Conservation (phyloP, 2,797 vertebrate species). For the Microctenopoma steveboyesi region DNA sequence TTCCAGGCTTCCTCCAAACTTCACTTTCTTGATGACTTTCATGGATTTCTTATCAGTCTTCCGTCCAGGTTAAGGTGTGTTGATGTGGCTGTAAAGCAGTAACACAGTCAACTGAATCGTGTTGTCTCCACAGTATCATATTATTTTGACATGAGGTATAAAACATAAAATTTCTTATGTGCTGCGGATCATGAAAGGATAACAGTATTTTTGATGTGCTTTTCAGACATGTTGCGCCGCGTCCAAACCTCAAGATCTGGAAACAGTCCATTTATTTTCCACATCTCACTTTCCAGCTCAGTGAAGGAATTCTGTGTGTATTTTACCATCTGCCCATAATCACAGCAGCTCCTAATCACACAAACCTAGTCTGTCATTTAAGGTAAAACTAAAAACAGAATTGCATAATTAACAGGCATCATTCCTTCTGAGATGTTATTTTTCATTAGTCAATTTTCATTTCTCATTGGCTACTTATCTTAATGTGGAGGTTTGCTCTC, state of each 20-base stretch:
- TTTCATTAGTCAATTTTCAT: too few species aligned
- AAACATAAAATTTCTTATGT: slow-evolving; percentile 32
- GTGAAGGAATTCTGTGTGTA: slow-evolving; percentile 9
- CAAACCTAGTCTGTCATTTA: neutral
- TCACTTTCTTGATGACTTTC: neutral
- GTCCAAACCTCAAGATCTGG: slow-evolving; percentile 46
- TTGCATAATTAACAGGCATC: neutral
- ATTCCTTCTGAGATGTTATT: neutral
- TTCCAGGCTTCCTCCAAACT: neutral
- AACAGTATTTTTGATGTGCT: slow-evolving; percentile 32
- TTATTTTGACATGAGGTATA: slow-evolving; percentile 27
- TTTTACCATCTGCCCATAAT: slow-evolving; percentile 19
- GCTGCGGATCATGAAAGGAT: slow-evolving; percentile 7
- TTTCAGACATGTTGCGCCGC: slow-evolving; percentile 36
- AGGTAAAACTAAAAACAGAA: neutral
- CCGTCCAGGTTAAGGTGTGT: neutral
- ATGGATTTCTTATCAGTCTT: neutral
- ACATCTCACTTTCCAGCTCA: slow-evolving; percentile 35
- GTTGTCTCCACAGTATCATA: slow-evolving; percentile 23
- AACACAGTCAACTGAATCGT: slow-evolving; percentile 1
- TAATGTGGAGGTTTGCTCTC: too few species aligned
- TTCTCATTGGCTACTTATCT: too few species aligned
- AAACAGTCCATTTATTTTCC: slow-evolving; percentile 29
- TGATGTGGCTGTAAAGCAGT: neutral
- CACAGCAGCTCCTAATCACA: neutral